Conservation (phyloP, 2,113 vertebrate genomes). For the Arothron firmamentum region DNA sequence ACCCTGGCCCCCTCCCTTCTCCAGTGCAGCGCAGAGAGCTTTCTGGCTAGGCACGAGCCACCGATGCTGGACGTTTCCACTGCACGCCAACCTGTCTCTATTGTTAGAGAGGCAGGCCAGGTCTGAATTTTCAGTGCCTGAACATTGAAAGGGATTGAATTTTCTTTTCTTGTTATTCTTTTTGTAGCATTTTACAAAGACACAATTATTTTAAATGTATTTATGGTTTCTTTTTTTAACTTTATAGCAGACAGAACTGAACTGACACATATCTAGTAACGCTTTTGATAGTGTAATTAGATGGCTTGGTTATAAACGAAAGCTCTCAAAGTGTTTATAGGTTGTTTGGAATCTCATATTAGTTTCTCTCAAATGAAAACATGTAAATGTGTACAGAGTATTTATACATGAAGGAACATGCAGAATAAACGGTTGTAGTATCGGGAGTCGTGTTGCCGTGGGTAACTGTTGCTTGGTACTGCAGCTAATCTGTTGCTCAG, state of each 20-base stretch:
- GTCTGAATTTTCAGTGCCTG: conserved; percentile 37
- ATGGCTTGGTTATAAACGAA: conserved; percentile 24
- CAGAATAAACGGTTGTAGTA: conserved; percentile 53
- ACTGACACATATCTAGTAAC: conserved; percentile 37
- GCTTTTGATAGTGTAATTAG: conserved; percentile 26
- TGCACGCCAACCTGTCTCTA: conserved; percentile 34
- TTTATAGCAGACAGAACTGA: conserved; percentile 36
- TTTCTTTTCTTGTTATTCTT: conserved; percentile 34
- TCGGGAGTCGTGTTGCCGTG: conserved; percentile 24
- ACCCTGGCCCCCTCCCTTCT: not conserved
- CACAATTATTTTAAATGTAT: conserved; percentile 54
- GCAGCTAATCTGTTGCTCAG: too few relatives aligned
- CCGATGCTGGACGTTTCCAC: conserved; percentile 53
- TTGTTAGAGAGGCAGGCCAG: conserved; percentile 44
- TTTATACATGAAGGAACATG: conserved; percentile 52
- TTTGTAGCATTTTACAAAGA: conserved; percentile 43
- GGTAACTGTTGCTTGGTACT: not conserved
- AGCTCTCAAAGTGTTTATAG: conserved; percentile 35
- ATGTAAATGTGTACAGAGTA: conserved; percentile 66
- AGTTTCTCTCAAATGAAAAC: conserved; percentile 34
- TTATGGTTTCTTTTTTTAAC: conserved; percentile 43
- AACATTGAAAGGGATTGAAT: conserved; percentile 42
- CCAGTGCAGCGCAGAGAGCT: conserved; percentile 42
- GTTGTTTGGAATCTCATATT: conserved; percentile 30
- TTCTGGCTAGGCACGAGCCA: conserved; percentile 49